A percentile compares a stretch with the other conserved stretches of the same genome.
phyloP scores from a whole-genome alignment of 2,113 vertebrate species.

The Grammomys surdaster region DNA sequence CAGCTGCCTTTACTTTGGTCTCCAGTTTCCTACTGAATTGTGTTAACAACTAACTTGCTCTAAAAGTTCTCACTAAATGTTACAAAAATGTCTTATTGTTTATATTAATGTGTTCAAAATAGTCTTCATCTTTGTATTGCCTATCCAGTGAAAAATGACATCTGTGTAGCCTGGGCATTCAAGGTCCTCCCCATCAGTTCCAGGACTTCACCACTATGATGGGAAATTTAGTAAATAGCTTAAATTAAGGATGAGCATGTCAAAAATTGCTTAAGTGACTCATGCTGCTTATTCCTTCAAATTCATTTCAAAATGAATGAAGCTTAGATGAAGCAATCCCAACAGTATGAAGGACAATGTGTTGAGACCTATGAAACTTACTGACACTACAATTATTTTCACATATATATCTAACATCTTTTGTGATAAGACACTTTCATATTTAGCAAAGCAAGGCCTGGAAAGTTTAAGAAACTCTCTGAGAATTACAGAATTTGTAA shows the following conservation, averaged over 20 bases:
- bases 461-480: background rate
- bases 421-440: constrained; percentile 41
- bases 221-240: constrained; percentile 29
- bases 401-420: background rate
- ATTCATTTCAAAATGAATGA: constrained; percentile 3
- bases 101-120: background rate
- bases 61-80: background rate
- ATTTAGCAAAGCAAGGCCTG: constrained; percentile 1
- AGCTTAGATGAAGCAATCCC: background rate
- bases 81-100: background rate
- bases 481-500: constrained; percentile 1
- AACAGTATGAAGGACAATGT: background rate
- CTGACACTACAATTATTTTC: background rate
- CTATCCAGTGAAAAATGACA: background rate
- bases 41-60: background rate
- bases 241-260: background rate
- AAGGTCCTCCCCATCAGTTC: background rate
- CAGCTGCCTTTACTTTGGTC: background rate
- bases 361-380: background rate
- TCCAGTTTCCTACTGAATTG: background rate
- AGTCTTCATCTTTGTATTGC: background rate
- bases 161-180: background rate
- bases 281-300: background rate
- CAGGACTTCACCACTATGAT: background rate
- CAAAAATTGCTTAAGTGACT: background rate